Percentiles rank a stretch among this genome's conserved stretches.
phyloP scores from a whole-genome alignment of 2,888 invertebrate species.

The Disparrhopalites patrizii region DNA sequence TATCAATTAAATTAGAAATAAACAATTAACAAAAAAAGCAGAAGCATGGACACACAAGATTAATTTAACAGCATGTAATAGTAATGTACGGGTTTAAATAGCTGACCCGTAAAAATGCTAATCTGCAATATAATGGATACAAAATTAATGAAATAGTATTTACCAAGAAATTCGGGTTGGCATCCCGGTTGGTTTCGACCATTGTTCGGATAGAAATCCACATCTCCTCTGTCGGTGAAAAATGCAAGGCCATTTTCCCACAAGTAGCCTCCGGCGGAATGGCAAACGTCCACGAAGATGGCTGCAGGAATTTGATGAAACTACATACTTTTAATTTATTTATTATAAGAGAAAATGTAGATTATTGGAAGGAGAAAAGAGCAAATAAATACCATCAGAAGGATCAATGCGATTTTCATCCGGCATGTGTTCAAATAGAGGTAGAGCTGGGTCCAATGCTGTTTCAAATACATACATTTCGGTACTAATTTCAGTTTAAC shows the following conservation, averaged over 20 bases:
- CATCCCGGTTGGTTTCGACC: constrained; percentile 43
- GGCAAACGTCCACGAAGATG: constrained; percentile 27
- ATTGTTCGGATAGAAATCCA: constrained; percentile 40
- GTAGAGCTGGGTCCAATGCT: constrained; percentile 65
- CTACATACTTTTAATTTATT: too few relatives aligned
- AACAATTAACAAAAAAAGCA: not conserved
- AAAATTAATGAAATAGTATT: not conserved
- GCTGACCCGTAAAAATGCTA: too few relatives aligned
- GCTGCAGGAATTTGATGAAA: too few relatives aligned
- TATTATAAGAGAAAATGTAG: too few relatives aligned
- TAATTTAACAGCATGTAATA: too few relatives aligned
- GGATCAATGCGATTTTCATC: constrained; percentile 58
- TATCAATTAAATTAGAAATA: not conserved
- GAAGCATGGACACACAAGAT: too few relatives aligned
- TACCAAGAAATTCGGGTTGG: constrained; percentile 27
- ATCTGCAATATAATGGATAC: not conserved
- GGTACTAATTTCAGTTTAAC: too few relatives aligned
- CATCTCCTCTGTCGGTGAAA: constrained; percentile 28
- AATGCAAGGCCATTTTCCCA: constrained; percentile 25
- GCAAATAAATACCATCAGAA: constrained; percentile 61
- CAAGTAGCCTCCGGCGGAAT: constrained; percentile 29
- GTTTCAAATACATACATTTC: too few relatives aligned
- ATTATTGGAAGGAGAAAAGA: too few relatives aligned
- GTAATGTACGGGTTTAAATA: too few relatives aligned
- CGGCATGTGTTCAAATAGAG: constrained; percentile 57